Conservation (phyloP, 2,797 vertebrate genomes). For the Chromis chromis region DNA sequence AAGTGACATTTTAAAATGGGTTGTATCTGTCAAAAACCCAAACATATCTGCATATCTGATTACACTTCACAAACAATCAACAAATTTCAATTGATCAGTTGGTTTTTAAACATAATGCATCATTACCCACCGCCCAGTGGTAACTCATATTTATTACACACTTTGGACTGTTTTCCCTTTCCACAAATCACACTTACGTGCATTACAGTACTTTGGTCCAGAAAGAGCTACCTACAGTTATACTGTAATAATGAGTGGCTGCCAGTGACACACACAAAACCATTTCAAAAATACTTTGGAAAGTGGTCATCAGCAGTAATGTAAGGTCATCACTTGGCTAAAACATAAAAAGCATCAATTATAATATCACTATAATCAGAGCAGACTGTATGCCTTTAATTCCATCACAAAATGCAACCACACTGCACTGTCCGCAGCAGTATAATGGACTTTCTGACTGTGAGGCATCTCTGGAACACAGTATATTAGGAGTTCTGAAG, state of each 20-base stretch:
- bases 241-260: neutral
- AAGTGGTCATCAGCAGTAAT: neutral
- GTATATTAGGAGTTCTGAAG: neutral
- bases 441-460: conserved; percentile 8
- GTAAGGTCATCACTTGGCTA: neutral
- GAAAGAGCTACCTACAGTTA: neutral
- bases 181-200: neutral
- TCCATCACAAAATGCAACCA: neutral
- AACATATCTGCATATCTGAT: neutral
- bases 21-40: neutral
- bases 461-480: conserved; percentile 12
- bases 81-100: neutral
- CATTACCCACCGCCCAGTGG: neutral
- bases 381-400: too few species aligned
- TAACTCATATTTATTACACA: neutral
- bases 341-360: neutral
- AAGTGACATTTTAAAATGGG: neutral
- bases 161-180: neutral
- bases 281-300: neutral
- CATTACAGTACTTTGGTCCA: neutral
- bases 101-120: neutral
- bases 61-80: neutral
- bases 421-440: conserved; percentile 10
- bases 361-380: neutral
- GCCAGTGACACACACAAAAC: neutral